Evolutionary conservation across 2,888 invertebrate species (phyloP).

Genomic region (Muscina levida): DNA sequence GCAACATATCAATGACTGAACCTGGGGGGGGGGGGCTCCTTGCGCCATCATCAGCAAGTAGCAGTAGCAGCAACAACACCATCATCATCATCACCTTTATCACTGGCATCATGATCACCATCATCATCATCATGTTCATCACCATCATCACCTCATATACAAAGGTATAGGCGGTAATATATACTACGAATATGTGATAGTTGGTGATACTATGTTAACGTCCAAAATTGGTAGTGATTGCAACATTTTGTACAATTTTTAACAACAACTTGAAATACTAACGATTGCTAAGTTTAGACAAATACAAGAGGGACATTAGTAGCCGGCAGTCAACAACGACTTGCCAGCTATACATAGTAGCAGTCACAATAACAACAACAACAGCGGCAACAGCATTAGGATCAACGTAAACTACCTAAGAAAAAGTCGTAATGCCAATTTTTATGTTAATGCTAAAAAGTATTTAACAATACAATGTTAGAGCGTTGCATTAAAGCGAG

Average conservation of each 20-base stretch:
- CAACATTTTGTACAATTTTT: conserved; percentile 66
- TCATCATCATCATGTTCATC: too few relatives aligned
- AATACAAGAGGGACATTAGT: conserved; percentile 61
- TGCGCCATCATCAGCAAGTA: too few relatives aligned
- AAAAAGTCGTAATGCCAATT: conserved; percentile 51
- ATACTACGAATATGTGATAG: conserved; percentile 21
- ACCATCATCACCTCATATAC: too few relatives aligned
- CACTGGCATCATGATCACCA: too few relatives aligned
- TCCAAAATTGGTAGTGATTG: conserved; percentile 67
- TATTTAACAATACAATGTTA: conserved; percentile 56
- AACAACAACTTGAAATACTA: conserved; percentile 62
- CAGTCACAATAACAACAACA: conserved; percentile 20
- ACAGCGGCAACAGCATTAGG: neutral
- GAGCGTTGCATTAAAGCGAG: conserved; percentile 9
- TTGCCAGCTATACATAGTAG: too few relatives aligned
- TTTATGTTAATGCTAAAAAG: conserved; percentile 55
- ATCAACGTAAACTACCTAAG: neutral
- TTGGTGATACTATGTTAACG: conserved; percentile 21
- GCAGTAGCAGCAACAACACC: too few relatives aligned
- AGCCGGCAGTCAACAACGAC: neutral
- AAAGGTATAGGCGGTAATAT: neutral
- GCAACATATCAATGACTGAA: neutral
- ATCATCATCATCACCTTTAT: too few relatives aligned
- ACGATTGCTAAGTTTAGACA: conserved; percentile 62
- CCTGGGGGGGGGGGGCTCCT: too few relatives aligned